Base-by-base conservation (phyloP, 2,113 vertebrate species). In the Orthonyx spaldingii region DNA sequence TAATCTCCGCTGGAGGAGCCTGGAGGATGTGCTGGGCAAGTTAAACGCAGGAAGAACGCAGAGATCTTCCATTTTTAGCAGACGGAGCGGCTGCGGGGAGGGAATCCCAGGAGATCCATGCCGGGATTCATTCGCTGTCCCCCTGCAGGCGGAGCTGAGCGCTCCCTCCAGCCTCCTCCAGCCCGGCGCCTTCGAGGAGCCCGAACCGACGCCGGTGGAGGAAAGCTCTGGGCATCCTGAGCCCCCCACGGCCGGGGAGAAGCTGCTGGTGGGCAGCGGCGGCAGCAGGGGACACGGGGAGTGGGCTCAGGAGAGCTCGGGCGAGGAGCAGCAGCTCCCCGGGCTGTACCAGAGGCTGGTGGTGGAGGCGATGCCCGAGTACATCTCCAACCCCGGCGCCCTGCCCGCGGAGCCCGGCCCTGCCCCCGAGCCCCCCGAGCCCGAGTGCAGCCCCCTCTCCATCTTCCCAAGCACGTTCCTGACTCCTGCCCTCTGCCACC, bases 201-300 rank as follows among this genome's bases (percentile, higher is more conserved):
- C 98, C 1, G 96, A 98, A 26, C 78, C 92, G 4, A 93, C 84
- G 9, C 33, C 94, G 23, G 91, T 98, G 49, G 96, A 93, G 16
- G 98, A 98, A 46, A 61, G 53, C 32, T 79, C 10, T 1, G n/a
- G 4, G 15, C 72, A 42, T 2, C 13, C 47, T 0, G 57, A 87
- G 7, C 12, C 9, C 11, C 1, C 50, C 7, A 4, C 2, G 9
- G 39, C 53, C 10, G 35, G 3, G 78, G 76, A 39, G 9, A 47
- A 52, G 21, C 37, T 15, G 32, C 22, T 12, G 27, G 12, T 10
- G 9, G 41, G 56, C 84, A 66, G 33, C 12, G 3, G 3, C 0
- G 27, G 47, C 23, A 46, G 15, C 41, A 6, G 18, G 3, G 47
- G 27, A 2, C 39, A 8, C 1, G 9, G 70, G 5, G 11, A 14